Percentiles rank a stretch among this genome's conserved stretches.
Conservation (phyloP, 2,113 vertebrate genomes). For the Cheilinus undulatus region DNA sequence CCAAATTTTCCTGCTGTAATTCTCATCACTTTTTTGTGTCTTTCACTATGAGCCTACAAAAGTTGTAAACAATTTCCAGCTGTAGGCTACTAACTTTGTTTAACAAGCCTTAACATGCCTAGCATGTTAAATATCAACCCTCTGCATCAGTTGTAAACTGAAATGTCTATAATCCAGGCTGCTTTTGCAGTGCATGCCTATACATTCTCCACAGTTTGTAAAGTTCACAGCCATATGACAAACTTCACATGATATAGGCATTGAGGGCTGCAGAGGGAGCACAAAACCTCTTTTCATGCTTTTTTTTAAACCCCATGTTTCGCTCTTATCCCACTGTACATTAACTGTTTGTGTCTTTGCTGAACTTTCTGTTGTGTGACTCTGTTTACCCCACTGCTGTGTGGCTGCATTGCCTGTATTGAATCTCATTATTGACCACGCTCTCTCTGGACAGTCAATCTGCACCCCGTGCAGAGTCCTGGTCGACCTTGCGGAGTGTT, state of each 20-base stretch:
- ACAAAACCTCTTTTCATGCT: constrained; percentile 30
- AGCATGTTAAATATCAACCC: background rate
- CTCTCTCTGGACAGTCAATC: constrained; percentile 33
- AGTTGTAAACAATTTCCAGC: too few relatives aligned
- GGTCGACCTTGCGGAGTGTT: constrained; percentile 71
- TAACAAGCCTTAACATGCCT: background rate
- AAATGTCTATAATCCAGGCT: background rate
- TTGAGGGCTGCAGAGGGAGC: constrained; percentile 7
- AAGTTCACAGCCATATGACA: constrained; percentile 57
- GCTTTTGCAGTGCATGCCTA: background rate
- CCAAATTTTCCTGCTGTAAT: too few relatives aligned
- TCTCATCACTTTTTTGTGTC: too few relatives aligned
- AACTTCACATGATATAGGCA: constrained; percentile 55
- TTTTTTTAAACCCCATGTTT: background rate
- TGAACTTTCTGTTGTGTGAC: constrained; percentile 34
- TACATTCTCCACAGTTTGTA: background rate
- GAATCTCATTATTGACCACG: constrained; percentile 14
- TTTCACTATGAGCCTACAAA: too few relatives aligned
- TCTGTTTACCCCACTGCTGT: constrained; percentile 15
- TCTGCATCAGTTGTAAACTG: background rate
- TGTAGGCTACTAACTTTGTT: background rate
- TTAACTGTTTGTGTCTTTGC: background rate
- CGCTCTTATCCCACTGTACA: constrained; percentile 1
- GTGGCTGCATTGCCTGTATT: constrained; percentile 17
- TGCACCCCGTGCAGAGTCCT: constrained; percentile 18